Base-by-base conservation (phyloP, 92 coral and sea anemone species). In the Heliopora coerulea region DNA sequence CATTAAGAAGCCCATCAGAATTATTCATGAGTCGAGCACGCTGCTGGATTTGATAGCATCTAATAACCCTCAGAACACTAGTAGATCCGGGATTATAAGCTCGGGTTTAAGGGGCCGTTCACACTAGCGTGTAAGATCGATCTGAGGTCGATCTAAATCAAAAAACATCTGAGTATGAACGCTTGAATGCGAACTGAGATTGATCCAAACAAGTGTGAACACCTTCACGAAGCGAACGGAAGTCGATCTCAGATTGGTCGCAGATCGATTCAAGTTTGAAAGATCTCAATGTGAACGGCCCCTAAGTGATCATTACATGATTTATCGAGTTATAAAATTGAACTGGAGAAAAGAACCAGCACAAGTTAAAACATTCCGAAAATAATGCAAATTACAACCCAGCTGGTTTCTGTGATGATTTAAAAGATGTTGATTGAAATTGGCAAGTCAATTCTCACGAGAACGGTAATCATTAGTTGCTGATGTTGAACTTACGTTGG, bases 331-430 rank as follows among this genome's bases (percentile, higher is more conserved):
- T 26, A 54, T 60, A 24, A 76, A 76, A 62, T 15, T 30, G n/a
- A 63, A 78, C 75, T 78, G 77, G 82, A 40, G 41, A 37, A 78
- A 78, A 49, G 78, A 79, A 17, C 78, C 82, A 31, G 21, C 82
- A 20, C 44, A 78, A 56, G 12, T 64, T n/a, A 78, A 66, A 78
- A 37, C 18, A 7, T 65, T 28, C 33, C 62, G 52, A 65, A 62
- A 84, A 52, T 79, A n/a, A 78, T 73, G 84, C 88, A 30, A 67
- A 83, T 60, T 78, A 54, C 59, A 68, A 79, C 33, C 54, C 48
- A 0, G 41, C 19, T 14, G 67, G 42, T 12, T 83, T 83, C 61
- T 60, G 84, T 20, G 39, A 72, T 32, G 84, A 83, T 54, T 83
- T 83, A 34, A 54, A 59, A 66, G 80, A 59, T 83, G 59, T 79